Evolutionary conservation across 2,797 vertebrate genomes (phyloP), one percentile per base, ranked within the genome.

Genomic region (Melanogrammus aeglefinus): DNA sequence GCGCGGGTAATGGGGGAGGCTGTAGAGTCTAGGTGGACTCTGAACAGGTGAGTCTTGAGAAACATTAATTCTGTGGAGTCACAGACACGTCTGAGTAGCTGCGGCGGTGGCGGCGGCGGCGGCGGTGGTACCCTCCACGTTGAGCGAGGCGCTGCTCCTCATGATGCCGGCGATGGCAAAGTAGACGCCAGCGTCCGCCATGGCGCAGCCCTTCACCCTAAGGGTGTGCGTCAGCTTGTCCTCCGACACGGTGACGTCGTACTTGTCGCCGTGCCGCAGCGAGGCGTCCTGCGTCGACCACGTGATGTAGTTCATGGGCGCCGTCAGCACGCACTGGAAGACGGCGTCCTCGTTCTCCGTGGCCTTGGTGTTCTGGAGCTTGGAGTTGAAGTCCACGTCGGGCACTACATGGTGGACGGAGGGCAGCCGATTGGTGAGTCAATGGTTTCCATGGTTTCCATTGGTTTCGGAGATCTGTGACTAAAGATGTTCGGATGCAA

Each of bases 141-240:
- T 76, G 4, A 98, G 94, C 85, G 93, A 94, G 47, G 96, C 96
- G 0, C 92, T 95, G 79, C 95, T 95, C 66, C 90, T 85, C 0
- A 90, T 89, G 69, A 94, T 88, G 1, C 96, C 95, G 0, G 88
- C 92, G 21, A 93, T 91, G 1, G 96, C 94, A 0, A 93, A 92
- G 76, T 95, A 97, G 76, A 90, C 85, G n/a, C 96, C 96, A 0
- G 81, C 93, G 88, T 97, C 96, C 27, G 91, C 86, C 78, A 89
- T 76, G 5, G 24, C 82, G 63, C 89, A 92, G 0, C 92, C 90
- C 85, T 90, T 96, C 51, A 97, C 90, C 66, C 85, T 80, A 81
- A 98, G 88, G 74, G 81, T 92, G 86, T 98, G 96, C 84, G 77
- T 94, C 71, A 96, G 92, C 74, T 94, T 95, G 1, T 97, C 95